Base-by-base conservation (phyloP, 1,140 invertebrate genomes). In the Scaptomyza pallida region DNA sequence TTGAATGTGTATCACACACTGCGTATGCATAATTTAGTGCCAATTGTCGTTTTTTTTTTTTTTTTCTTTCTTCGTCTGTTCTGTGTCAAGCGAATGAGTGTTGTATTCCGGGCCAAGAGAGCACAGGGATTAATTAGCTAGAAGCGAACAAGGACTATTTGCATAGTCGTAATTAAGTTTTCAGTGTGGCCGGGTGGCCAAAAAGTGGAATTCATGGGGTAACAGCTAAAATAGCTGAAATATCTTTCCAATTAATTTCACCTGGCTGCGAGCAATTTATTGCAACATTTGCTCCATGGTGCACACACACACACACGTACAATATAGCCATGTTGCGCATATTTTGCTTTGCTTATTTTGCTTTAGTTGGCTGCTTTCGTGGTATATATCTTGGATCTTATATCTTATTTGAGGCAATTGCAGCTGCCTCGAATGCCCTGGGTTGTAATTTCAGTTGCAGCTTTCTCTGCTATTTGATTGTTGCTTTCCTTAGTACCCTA, bases 381-480 rank as follows among this genome's bases (percentile, higher is more conserved):
- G 45, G 23, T 30, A 30, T 63, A 68, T 75, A 79, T 79, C 79
- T 85, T 70, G 60, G 55, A 48, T 85, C 75, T 71, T 86, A 71
- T 71, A 64, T 71, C 68, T 71, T 64, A 65, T 71, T 71, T 65
- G 37, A 65, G 54, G 68, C 68, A 71, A 71, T 71, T 64, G 44
- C 67, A 64, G 60, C 51, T 43, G 59, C 70, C 62, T 40, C 56
- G 2, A 56, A 45, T 70, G 80, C 80, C 81, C 68, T 52, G 37
- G 80, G 81, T 75, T 85, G 76, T 86, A 80, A 80, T 85, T 86
- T 73, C 77, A 85, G 80, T 86, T 85, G 80, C 81, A 85, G 77
- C 81, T 60, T 61, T 65, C 79, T 60, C 62, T 80, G 61, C 61
- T 65, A 52, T 57, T 70, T 85, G 79, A 83, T 85, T 83, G 80